Base-by-base conservation (phyloP, 2,113 vertebrate species). In the Microcebus tavaratra region DNA sequence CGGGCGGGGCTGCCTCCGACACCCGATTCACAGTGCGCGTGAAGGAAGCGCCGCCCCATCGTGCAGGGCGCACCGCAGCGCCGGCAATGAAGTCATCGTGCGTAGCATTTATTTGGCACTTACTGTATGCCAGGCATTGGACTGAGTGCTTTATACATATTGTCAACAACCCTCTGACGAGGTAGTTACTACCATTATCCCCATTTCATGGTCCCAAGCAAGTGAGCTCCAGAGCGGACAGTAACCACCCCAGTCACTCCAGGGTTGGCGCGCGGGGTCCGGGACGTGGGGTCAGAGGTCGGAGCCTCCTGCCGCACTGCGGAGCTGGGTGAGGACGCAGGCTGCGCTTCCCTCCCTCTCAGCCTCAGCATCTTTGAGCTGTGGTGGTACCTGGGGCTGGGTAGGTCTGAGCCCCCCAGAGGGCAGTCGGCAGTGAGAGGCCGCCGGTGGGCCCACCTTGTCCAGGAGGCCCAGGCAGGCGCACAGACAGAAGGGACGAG, bases 351-450 rank as follows among this genome's bases (percentile, higher is more conserved):
- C 63, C 1, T 3, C 3, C 0, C 70, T 42, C 27, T 20, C 39
- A 0, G 13, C 36, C 29, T 42, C 3, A 0, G 6, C 8, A 0
- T 3, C 63, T 1, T 0, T 0, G 39, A 6, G 4, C 9, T 0
- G 1, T 1, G 18, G 3, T 11, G 25, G 3, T 11, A 0, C 14
- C 57, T 3, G 34, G 29, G 20, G 65, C 23, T 15, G 23, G 27
- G 57, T 42, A 42, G 42, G 2, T 2, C 0, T 2, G 4, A 5
- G 14, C 91, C 4, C 27, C 6, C 5, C 31, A 34, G 25, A 39
- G 78, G 25, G 0, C 8, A 3, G 8, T 3, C 0, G 8, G 8
- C 4, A 1, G 12, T 0, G 17, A 27, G 45, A 45, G 20, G 8
- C 3, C 1, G 1, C 3, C 0, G 15, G 79, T 27, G 73, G 50